Conservation (phyloP, 1,140 invertebrate genomes). For the Ylistrum balloti region DNA sequence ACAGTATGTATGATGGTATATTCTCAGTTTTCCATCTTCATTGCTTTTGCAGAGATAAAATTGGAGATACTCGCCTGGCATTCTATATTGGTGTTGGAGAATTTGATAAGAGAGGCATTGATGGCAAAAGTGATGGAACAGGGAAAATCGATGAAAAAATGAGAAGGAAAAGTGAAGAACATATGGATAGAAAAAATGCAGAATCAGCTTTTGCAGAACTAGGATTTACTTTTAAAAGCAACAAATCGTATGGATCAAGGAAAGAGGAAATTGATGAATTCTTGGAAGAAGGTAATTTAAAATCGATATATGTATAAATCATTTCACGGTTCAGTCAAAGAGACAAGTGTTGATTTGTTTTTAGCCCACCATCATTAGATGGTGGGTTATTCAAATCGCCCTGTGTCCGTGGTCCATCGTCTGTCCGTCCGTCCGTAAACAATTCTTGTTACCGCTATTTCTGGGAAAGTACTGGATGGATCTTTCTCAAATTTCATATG, state of each 20-base stretch:
- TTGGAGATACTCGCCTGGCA: not conserved
- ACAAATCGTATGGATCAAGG: not conserved
- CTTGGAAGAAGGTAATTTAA: not conserved
- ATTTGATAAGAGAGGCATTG: not conserved
- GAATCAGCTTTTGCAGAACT: not conserved
- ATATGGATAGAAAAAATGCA: not conserved
- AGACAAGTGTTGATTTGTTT: too few species aligned
- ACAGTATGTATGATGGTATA: too few species aligned
- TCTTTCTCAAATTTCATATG: too few species aligned
- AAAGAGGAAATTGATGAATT: not conserved
- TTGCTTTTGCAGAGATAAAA: conserved; percentile 1
- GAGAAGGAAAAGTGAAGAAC: not conserved
- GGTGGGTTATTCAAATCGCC: too few species aligned
- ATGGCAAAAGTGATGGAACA: not conserved
- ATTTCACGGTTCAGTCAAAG: too few species aligned
- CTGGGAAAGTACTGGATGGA: too few species aligned
- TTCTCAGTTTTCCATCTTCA: too few species aligned
- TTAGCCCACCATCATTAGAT: too few species aligned
- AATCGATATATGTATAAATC: not conserved
- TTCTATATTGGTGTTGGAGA: not conserved
- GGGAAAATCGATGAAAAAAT: not conserved
- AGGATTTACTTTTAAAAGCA: not conserved
- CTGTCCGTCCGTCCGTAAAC: too few species aligned
- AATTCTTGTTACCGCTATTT: too few species aligned
- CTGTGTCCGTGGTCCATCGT: too few species aligned